Evolutionary conservation across 2,888 invertebrate species (phyloP).

Genomic region (Pyrrhia umbra): DNA sequence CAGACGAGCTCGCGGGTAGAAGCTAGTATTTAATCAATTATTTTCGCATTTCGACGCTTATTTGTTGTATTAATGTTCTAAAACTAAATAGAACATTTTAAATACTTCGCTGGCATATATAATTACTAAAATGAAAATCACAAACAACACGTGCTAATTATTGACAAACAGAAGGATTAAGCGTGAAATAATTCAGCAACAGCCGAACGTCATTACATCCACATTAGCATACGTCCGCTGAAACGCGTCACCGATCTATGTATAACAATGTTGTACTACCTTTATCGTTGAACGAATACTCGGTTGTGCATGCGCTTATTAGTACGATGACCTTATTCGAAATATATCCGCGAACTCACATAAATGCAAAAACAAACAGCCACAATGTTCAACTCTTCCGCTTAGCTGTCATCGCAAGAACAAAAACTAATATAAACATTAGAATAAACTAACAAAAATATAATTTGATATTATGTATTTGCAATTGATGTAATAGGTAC

Average conservation of each 20-base stretch:
- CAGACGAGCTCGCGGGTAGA: too few relatives aligned
- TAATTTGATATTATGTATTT: constrained; percentile 56
- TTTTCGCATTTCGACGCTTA: too few relatives aligned
- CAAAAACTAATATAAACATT: constrained; percentile 25
- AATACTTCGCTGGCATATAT: background rate
- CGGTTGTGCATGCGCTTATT: constrained; percentile 10
- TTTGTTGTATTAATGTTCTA: too few relatives aligned
- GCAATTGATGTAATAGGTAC: constrained; percentile 64
- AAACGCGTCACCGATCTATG: constrained; percentile 31
- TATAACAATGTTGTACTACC: constrained; percentile 28
- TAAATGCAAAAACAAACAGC: constrained; percentile 32
- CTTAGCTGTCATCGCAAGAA: constrained; percentile 16
- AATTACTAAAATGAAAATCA: constrained; percentile 17
- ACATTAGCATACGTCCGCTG: constrained; percentile 12
- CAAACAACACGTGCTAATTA: constrained; percentile 1
- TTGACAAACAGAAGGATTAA: constrained; percentile 16
- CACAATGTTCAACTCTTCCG: constrained; percentile 32
- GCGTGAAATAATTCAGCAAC: constrained; percentile 21
- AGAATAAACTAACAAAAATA: constrained; percentile 26
- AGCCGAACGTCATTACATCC: constrained; percentile 25
- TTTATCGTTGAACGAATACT: constrained; percentile 22
- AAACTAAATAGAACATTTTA: too few relatives aligned
- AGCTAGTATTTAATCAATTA: too few relatives aligned
- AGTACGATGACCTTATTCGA: constrained; percentile 5
- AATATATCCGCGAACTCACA: constrained; percentile 12